Evolutionary conservation across 2,113 vertebrate genomes (phyloP), one percentile per base, ranked within the genome.

Genomic region (Stegastes partitus): DNA sequence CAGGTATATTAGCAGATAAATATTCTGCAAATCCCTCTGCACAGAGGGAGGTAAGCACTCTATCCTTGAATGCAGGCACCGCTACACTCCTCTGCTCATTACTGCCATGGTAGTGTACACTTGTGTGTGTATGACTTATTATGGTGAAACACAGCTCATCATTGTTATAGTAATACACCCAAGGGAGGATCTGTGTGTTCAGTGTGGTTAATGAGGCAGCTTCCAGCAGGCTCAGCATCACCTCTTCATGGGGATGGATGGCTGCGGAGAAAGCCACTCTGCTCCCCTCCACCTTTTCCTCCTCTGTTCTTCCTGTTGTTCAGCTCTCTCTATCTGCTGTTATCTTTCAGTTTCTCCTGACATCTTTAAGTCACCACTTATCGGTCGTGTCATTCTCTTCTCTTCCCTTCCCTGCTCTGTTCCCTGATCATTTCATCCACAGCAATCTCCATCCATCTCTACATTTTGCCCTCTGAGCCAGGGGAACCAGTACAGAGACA

Each of bases 401-500:
- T 58, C 6, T 39, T 37, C 7, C 39, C 2, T 42, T 42, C 14
- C 39, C 14, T 15, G 11, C 39, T 42, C 39, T 42, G 12, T 42
- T 28, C 23, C n/a, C 53, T 16, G 44, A 42, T 68, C 39, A 42
- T 47, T 74, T 21, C 25, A 5, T 18, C 63, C 47, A 26, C 37
- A 68, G 42, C 54, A 2, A 14, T 77, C 65, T 74, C 68, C 63
- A 68, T 76, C 74, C 42, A 78, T 81, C 62, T 69, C 72, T 44
- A 14, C 64, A 59, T 65, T 75, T 74, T 78, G 53, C 63, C 79
- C 49, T 68, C 25, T 15, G 77, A 51, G 75, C 77, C 67, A n/a
- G 23, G 63, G 79, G 71, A 90, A 75, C 79, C 65, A 55, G 70
- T 65, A 70, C 55, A 72, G 65, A 83, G 72, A 78, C 76, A 64